A percentile compares a stretch with the other conserved stretches of the same genome.
Conservation (phyloP, 2,797 vertebrate genomes). For the Hypotaenidia okinawae region DNA sequence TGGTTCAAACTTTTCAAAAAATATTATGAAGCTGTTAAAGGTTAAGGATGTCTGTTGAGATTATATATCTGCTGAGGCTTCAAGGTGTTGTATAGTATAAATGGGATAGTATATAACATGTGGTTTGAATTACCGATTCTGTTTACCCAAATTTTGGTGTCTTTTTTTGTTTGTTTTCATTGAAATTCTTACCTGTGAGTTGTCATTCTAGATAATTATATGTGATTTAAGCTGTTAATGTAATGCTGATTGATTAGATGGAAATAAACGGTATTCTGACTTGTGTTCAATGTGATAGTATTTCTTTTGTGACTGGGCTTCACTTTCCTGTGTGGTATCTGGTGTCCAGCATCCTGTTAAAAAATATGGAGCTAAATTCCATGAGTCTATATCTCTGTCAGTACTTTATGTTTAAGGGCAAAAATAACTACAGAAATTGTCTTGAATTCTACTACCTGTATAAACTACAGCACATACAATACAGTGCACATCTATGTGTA, state of each 20-base stretch:
- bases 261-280: background rate
- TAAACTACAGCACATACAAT: background rate
- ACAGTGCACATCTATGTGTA: background rate
- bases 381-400: background rate
- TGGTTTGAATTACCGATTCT: background rate
- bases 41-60: background rate
- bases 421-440: background rate
- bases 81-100: background rate
- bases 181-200: background rate
- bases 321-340: background rate
- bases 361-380: background rate
- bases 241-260: background rate
- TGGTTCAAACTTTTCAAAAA: background rate
- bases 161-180: background rate
- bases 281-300: background rate
- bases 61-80: background rate
- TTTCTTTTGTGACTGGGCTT: background rate
- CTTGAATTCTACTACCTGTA: background rate
- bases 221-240: background rate
- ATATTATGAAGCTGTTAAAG: background rate
- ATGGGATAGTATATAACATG: background rate
- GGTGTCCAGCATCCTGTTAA: background rate
- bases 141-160: background rate
- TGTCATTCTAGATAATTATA: background rate
- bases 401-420: background rate